Base-by-base conservation (phyloP, 2,113 vertebrate genomes). In the Setophaga coronata region DNA sequence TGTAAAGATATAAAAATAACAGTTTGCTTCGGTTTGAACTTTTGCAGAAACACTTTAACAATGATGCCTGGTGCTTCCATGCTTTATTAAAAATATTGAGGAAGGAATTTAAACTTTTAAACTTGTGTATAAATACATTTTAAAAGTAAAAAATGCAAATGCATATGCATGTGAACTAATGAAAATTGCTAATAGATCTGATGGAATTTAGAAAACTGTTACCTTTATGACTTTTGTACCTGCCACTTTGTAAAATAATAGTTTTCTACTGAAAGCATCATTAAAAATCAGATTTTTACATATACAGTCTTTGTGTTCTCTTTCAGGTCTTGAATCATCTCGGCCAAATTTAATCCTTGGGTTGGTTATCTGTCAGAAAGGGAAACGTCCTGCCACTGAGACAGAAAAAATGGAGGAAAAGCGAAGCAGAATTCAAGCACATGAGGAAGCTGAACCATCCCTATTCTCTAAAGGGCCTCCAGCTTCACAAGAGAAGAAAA, bases 331-430 rank as follows among this genome's bases (percentile, higher is more conserved):
- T 71, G 99, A 99, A 94, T 98, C 98, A 48, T 98, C 98, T 23
- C 98, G 99, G 62, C 99, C 99, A 12, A 99, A 99, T 98, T 98
- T 99, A 77, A 99, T 99, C 87, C 98, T 99, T 42, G 99, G 99
- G 50, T 90, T 99, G 67, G 99, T 99, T 25, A 98, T 99, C 87
- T 98, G 99, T 95, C 99, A 99, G 87, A 99, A 99, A 86, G 78
- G 94, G 45, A 99, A 99, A 74, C 99, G 98, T 62, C 97, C 96
- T 25, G 97, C 97, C 54, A 62, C 20, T 42, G 99, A 99, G 67
- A 29, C 77, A 3, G 98, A 98, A 36, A 98, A 98, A 84, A 9
- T 12, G 1, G 99, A 99, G 58, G 99, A 99, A 73, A 99, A 99
- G 93, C 98, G 98, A 95, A 89, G 96, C 47, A 98, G 98, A 65